Base-by-base conservation (phyloP, 2,888 invertebrate genomes). In the Rhamnusium bicolor region DNA sequence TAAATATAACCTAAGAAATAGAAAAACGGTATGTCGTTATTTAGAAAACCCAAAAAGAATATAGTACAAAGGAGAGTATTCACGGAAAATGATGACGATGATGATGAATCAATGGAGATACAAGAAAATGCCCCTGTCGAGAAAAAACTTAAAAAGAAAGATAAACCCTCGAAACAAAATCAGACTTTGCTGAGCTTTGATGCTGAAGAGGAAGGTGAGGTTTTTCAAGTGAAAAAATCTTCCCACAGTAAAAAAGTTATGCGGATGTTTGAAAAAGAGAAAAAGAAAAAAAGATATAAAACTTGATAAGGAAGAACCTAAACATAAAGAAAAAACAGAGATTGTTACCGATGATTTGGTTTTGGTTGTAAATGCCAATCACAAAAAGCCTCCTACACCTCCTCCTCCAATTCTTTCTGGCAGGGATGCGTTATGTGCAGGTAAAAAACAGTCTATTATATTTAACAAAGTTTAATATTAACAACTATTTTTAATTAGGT, bases 151-250 rank as follows among this genome's bases (percentile, higher is more conserved):
- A 83, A 84, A 82, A 85, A 82, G 88, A 90, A 84, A 89, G 87
- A 82, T 19, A 90, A 90, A 84, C 88, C 88, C 76, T 91, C 91
- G 6, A 82, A 82, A 71, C 77, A 74, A 12, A 87, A 90, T 79
- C 92, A 93, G 87, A 90, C 90, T 74, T 89, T 95, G 73, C 90
- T 97, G 46, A 97, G 97, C 89, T 97, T 97, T 86, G 96, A 92
- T 78, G 86, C 86, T 89, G 95, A 94, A 84, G 95, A 95, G 86
- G 93, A 93, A 81, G 94, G 93, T 24, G 97, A 97, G 89, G 94
- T 95, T 65, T 98, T 98, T 88, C 95, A 97, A 91, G 96, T 98
- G 63, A 97, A 96, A 88, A 98, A 98, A 88, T 97, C 98, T 7
- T 96, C 96, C 7, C 95, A 97, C 85, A 97, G 97, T 88, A 95